These are phyloP conservation scores for Cosmia trapezina DNA, from an alignment of 2,888 invertebrate species.

Conservation along the genomic window DNA sequence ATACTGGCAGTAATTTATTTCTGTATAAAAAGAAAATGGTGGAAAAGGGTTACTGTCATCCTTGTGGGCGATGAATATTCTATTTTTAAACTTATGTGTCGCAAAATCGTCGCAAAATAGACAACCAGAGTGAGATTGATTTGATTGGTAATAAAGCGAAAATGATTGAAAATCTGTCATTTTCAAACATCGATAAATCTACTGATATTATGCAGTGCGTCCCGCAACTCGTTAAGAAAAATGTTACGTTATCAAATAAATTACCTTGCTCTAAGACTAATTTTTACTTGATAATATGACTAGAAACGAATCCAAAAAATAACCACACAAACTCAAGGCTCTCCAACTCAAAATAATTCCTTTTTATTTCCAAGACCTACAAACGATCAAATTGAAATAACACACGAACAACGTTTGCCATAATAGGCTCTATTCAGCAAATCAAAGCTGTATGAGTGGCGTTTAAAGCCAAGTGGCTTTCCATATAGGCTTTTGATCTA, in stretches of 20 bases:
- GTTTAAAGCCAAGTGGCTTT: slow-evolving; percentile 64
- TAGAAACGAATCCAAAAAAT: slow-evolving; percentile 8
- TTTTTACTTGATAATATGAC: not conserved
- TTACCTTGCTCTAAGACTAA: not conserved
- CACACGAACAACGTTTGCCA: slow-evolving; percentile 50
- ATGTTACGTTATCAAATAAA: not conserved
- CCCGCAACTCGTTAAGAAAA: not conserved
- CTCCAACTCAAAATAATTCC: slow-evolving; percentile 18
- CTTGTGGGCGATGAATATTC: not conserved
- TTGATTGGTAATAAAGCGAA: not conserved
- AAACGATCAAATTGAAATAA: slow-evolving; percentile 54
- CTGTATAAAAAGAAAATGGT: not conserved
- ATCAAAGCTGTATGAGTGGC: slow-evolving; percentile 62
- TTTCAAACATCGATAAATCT: too few relatives aligned
- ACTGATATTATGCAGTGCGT: too few relatives aligned
- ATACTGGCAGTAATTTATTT: slow-evolving; percentile 32
- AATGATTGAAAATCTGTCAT: too few relatives aligned
- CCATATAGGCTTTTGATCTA: slow-evolving; percentile 62
- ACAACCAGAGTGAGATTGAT: not conserved
- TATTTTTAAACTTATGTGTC: slow-evolving; percentile 17
- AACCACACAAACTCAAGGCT: not conserved
- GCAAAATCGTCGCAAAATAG: slow-evolving; percentile 5
- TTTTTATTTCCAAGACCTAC: slow-evolving; percentile 32
- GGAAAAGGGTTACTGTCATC: slow-evolving; percentile 10
- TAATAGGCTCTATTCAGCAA: slow-evolving; percentile 59